Percentiles rank a stretch among this genome's conserved stretches.
These are phyloP conservation scores for Rotaria socialis DNA, from an alignment of 2,888 invertebrate species.

Conservation along the genomic window DNA sequence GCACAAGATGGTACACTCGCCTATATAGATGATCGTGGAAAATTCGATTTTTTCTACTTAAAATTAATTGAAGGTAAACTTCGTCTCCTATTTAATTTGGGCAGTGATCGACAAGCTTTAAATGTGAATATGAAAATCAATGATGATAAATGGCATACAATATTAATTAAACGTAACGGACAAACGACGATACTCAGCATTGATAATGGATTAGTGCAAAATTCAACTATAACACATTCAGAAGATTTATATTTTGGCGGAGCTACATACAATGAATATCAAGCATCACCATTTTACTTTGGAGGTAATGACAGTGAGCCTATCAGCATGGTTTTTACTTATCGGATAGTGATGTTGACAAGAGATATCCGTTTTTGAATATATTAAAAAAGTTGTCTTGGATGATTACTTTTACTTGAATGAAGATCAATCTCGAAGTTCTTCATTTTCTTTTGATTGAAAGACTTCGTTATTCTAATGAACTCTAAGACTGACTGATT, in stretches of 20 bases:
- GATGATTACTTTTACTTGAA: neutral
- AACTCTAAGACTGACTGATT: neutral
- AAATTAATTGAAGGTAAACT: slow-evolving; percentile 33
- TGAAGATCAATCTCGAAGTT: neutral
- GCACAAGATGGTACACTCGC: neutral
- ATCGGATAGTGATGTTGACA: neutral
- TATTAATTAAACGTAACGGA: slow-evolving; percentile 15
- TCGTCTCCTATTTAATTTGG: slow-evolving; percentile 30
- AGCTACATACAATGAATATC: neutral
- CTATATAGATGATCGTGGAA: slow-evolving; percentile 23
- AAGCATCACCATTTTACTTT: slow-evolving; percentile 24
- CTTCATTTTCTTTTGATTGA: neutral
- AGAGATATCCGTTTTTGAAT: neutral
- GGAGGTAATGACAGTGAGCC: neutral
- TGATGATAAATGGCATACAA: slow-evolving; percentile 29
- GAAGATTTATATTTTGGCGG: slow-evolving; percentile 35
- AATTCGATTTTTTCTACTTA: slow-evolving; percentile 34
- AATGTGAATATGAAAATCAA: neutral
- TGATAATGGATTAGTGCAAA: slow-evolving; percentile 29
- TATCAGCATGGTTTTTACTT: neutral
- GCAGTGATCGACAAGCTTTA: slow-evolving; percentile 15
- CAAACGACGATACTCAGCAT: neutral
- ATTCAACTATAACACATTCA: neutral
- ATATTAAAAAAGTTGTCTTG: neutral
- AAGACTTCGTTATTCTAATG: neutral